phyloP scores from a whole-genome alignment of 2,888 invertebrate genomes.

The Pristionchus japonicus region DNA sequence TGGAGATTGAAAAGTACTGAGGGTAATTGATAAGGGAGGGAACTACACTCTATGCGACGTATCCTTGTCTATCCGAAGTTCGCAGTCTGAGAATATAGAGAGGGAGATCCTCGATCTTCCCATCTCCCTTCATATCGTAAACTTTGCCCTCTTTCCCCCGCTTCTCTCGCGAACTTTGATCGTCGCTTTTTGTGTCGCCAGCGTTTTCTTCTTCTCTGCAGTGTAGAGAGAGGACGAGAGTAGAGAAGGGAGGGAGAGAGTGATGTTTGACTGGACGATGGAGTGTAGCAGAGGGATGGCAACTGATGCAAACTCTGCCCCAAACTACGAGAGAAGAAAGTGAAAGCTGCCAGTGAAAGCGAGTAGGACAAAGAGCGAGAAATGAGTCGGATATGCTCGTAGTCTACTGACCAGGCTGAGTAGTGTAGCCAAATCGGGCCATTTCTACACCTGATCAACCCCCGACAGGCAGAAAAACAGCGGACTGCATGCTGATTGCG shows the following conservation, averaged over 20 bases:
- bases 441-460: not conserved
- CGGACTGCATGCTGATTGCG: not conserved
- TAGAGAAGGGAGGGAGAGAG: not conserved
- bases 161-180: not conserved
- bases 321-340: not conserved
- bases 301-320: not conserved
- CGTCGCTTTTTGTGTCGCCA: not conserved
- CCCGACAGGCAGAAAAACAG: not conserved
- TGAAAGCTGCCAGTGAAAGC: not conserved
- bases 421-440: not conserved
- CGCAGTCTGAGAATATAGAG: not conserved
- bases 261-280: not conserved
- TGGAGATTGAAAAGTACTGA: not conserved
- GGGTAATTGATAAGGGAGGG: not conserved
- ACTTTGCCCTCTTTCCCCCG: not conserved
- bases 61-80: not conserved
- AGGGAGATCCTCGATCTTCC: not conserved
- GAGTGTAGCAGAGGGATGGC: not conserved
- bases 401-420: not conserved
- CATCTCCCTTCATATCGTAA: not conserved
- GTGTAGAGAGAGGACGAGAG: not conserved
- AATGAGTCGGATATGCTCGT: not conserved
- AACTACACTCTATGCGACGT: not conserved
- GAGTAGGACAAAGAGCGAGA: not conserved
- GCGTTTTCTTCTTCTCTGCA: no score